Base-by-base conservation (phyloP, 1,140 invertebrate genomes). In the Littorina saxatilis region DNA sequence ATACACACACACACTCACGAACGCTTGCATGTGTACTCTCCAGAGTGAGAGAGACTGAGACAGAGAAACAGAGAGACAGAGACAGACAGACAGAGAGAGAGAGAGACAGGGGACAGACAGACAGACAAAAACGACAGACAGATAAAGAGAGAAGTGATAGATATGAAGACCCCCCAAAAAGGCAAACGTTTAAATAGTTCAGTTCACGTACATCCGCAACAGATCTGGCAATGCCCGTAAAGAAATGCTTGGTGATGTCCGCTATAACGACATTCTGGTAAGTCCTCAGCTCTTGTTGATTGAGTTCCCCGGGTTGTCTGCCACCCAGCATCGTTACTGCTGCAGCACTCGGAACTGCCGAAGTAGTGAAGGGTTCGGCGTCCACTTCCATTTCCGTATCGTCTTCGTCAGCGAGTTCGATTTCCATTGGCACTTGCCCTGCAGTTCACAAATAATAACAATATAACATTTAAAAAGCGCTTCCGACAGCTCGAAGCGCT, bases 1-100 rank as follows among this genome's bases (percentile, higher is more conserved):
- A 58, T 35, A 80, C 68, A 73, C 27, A 70, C 15, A 52, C 68
- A 73, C 29, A 80, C 47, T 47, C 13, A 37, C 47, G 37, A 20
- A 55, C 63, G 37, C 37, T 29, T 37, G 37, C 40, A 39, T n/a
- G n/a, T n/a, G n/a, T n/a, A n/a, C n/a, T n/a, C n/a, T n/a, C n/a
- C 37, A 50, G 35, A 35, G n/a, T 1, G 23, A 47, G 23, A 72
- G 9, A 78, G 40, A 72, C 63, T 43, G 4, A 72, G 9, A 61
- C 39, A 43, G 17, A 70, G 17, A 80, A 5, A 80, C 39, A 70
- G n/a, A 80, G 4, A 80, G 20, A 80, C 58, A 80, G 9, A 70
- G 7, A 72, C 63, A 80, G 23, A 72, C 47, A 81, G 39, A 81
- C 66, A 80, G 35, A 70, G n/a, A 83, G 27, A 80, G 23, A 74